phyloP scores from a whole-genome alignment of 2,797 vertebrate species.

The Hipposideros larvatus region DNA sequence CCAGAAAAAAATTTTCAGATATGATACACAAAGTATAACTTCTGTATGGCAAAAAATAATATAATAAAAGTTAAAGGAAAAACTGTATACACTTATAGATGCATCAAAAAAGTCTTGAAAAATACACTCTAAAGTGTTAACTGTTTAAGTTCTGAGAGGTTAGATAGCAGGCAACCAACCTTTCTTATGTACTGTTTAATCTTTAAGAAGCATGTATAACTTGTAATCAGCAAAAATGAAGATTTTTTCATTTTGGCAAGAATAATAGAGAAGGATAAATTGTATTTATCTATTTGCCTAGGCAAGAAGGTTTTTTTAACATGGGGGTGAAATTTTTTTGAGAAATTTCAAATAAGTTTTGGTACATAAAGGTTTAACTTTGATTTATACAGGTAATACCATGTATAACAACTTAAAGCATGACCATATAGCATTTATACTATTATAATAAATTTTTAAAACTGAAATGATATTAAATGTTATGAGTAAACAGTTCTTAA shows the following conservation, averaged over 20 bases:
- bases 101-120: not conserved
- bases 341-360: not conserved
- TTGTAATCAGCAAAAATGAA: conserved; percentile 34
- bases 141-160: conserved; percentile 35
- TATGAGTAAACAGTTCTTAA: not conserved
- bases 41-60: not conserved
- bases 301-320: not conserved
- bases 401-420: not conserved
- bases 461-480: conserved; percentile 19
- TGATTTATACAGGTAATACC: not conserved
- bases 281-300: not conserved
- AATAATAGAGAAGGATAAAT: not conserved
- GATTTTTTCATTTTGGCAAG: not conserved
- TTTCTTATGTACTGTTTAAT: not conserved
- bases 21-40: not conserved
- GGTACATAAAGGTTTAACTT: not conserved
- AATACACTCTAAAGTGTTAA: not conserved
- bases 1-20: not conserved
- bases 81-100: not conserved
- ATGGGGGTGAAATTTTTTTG: not conserved
- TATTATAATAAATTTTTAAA: not conserved
- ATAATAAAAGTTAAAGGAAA: conserved; percentile 6
- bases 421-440: not conserved
- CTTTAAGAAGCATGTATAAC: not conserved
- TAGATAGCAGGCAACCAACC: not conserved